These are phyloP conservation scores for Halictus quadricinctus DNA, from an alignment of 2,888 invertebrate species.

Conservation along the genomic window DNA sequence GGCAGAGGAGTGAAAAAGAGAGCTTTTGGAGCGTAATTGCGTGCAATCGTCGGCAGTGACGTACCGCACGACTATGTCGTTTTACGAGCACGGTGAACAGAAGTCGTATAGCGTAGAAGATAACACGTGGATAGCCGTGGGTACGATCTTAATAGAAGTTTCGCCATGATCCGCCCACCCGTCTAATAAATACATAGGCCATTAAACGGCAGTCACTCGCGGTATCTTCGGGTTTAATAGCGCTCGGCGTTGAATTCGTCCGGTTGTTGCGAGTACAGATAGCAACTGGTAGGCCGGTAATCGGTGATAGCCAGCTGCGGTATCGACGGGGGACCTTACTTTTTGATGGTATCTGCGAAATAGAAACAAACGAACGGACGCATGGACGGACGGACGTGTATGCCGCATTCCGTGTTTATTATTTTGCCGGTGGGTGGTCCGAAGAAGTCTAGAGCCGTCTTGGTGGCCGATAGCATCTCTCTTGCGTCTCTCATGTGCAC, in stretches of 20 bases:
- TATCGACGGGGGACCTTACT: slow-evolving; percentile 63
- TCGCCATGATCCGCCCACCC: neutral
- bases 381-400: slow-evolving; percentile 67
- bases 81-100: neutral
- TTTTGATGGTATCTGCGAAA: slow-evolving; percentile 71
- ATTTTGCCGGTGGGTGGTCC: slow-evolving; percentile 80
- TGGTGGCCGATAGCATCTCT: slow-evolving; percentile 78
- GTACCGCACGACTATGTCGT: neutral
- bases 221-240: slow-evolving; percentile 1
- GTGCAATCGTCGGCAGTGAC: neutral
- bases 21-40: neutral
- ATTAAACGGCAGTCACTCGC: neutral
- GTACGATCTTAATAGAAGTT: slow-evolving; percentile 3
- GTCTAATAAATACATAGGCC: neutral
- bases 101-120: neutral
- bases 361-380: slow-evolving; percentile 69
- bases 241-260: slow-evolving; percentile 20
- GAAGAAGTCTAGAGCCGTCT: slow-evolving; percentile 75
- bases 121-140: neutral
- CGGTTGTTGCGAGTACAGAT: neutral
- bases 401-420: slow-evolving; percentile 77
- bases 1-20: neutral
- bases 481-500: slow-evolving; percentile 71
- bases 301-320: slow-evolving; percentile 59
- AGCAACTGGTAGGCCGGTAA: slow-evolving; percentile 37